Evolutionary conservation across 64 coral and sea anemone species (phyloP).

Genomic region (Dendrophyllia cribrosa): DNA sequence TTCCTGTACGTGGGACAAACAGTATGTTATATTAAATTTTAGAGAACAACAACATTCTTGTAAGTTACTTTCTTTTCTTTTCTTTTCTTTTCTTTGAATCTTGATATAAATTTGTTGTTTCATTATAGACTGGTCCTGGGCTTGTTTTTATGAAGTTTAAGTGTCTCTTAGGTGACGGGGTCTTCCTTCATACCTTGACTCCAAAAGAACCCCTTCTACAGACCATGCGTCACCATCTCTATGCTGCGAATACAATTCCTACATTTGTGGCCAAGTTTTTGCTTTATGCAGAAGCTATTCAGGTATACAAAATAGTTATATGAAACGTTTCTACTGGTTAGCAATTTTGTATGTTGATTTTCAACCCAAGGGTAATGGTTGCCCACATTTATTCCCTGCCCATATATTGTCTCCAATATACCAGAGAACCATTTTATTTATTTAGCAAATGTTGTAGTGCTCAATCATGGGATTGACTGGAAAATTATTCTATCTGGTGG

Average conservation of each 20-base stretch:
- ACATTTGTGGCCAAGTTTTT: constrained; percentile 64
- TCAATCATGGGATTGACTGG: no score
- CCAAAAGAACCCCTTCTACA: constrained; percentile 89
- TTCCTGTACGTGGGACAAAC: no score
- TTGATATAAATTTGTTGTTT: neutral
- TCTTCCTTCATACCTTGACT: constrained; percentile 70
- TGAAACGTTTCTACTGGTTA: no score
- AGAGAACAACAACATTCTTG: no score
- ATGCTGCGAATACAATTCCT: constrained; percentile 51
- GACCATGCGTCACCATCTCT: constrained; percentile 74
- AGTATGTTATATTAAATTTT: no score
- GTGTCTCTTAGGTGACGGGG: constrained; percentile 48
- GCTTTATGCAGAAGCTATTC: constrained; percentile 73
- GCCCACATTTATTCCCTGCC: no score
- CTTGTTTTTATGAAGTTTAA: constrained; percentile 82
- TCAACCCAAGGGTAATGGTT: no score
- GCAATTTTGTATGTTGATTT: no score
- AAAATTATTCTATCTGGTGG: no score
- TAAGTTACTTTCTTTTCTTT: neutral
- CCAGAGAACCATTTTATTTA: no score
- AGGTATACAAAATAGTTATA: constrained; percentile 55
- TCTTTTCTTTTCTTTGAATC: neutral
- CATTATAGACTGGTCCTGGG: constrained; percentile 85
- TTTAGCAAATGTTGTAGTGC: no score
- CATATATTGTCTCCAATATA: no score